Conservation (phyloP, 2,888 invertebrate species). For the Meteorus colon region DNA sequence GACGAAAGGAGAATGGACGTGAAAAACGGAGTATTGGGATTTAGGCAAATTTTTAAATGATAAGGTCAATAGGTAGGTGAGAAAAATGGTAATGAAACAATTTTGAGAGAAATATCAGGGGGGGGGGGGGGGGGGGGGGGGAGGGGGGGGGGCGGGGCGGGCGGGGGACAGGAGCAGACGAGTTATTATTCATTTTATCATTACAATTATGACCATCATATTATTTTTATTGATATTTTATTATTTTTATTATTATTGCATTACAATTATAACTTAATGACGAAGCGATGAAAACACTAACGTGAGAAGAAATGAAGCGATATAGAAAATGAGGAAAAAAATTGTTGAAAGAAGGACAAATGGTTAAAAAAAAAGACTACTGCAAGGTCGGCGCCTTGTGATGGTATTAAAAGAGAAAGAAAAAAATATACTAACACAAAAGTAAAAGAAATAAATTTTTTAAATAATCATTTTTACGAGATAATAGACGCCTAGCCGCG, state of each 20-base stretch:
- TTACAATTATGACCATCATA: no score
- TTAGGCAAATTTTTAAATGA: constrained; percentile 40
- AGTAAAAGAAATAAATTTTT: constrained; percentile 48
- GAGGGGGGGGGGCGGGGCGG: no score
- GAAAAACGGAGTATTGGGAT: constrained; percentile 35
- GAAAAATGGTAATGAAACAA: neutral
- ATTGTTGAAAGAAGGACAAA: neutral
- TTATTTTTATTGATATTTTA: no score
- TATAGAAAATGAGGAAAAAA: constrained; percentile 34
- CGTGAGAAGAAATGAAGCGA: constrained; percentile 42
- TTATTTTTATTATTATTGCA: no score
- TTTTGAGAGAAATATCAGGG: constrained; percentile 45
- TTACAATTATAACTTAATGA: constrained; percentile 58
- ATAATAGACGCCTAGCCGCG: constrained; percentile 53
- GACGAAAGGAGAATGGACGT: constrained; percentile 35
- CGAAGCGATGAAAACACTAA: constrained; percentile 60
- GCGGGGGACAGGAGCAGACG: no score
- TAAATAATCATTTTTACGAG: constrained; percentile 57
- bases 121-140: no score
- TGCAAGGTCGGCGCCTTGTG: constrained; percentile 36
- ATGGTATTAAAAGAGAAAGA: constrained; percentile 24
- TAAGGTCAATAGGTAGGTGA: constrained; percentile 38
- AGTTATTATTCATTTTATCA: constrained; percentile 51
- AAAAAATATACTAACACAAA: constrained; percentile 37
- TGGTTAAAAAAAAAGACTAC: constrained; percentile 38